Evolutionary conservation across 1,140 invertebrate species (phyloP).

Genomic region (Grapholita molesta): DNA sequence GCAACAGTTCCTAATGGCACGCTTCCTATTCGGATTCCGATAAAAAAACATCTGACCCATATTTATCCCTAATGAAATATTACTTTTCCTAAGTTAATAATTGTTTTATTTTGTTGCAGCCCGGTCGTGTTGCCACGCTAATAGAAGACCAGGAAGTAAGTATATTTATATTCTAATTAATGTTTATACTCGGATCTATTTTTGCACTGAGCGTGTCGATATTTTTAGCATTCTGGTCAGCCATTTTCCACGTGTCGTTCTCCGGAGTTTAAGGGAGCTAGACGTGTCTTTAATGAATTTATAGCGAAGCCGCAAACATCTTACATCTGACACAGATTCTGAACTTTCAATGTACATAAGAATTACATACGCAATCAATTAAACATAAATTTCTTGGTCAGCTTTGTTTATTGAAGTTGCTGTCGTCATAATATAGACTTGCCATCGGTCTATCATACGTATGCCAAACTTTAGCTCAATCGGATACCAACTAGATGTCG

Average conservation of each 20-base stretch:
- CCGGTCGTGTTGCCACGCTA: constrained; percentile 87
- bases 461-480: too few relatives aligned
- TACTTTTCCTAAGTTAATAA: neutral
- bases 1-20: too few relatives aligned
- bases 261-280: neutral
- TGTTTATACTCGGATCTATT: neutral
- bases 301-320: too few relatives aligned
- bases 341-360: too few relatives aligned
- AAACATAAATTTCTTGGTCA: too few relatives aligned
- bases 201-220: neutral
- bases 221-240: constrained; percentile 3
- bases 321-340: too few relatives aligned
- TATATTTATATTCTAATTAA: constrained; percentile 28
- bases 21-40: too few relatives aligned
- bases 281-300: neutral
- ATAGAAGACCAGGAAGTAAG: constrained; percentile 86
- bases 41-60: neutral
- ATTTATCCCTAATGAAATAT: neutral
- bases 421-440: too few relatives aligned
- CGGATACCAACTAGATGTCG: too few relatives aligned
- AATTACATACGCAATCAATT: too few relatives aligned
- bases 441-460: too few relatives aligned
- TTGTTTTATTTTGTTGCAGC: constrained; percentile 81
- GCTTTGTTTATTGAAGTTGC: too few relatives aligned
- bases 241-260: neutral